These are phyloP conservation scores for Noturus placidus DNA, from an alignment of 2,113 vertebrate genomes.

Conservation along the genomic window DNA sequence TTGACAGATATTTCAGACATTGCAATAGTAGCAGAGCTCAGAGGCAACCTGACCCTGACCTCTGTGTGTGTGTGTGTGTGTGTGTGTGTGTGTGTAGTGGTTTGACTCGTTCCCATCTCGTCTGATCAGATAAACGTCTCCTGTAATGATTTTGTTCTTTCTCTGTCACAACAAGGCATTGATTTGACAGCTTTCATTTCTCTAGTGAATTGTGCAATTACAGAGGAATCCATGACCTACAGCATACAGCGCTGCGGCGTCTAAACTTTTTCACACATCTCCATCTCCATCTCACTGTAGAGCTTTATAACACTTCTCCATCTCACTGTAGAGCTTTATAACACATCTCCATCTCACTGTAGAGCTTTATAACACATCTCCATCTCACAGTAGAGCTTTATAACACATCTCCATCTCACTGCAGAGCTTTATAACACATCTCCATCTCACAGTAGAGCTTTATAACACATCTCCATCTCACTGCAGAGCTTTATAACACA, in stretches of 20 bases:
- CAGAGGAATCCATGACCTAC: constrained; percentile 25
- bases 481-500: not conserved
- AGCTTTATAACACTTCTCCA: not conserved
- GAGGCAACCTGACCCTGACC: constrained; percentile 9
- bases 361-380: not conserved
- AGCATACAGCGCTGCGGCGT: not conserved
- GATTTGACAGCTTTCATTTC: constrained; percentile 51
- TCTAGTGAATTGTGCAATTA: constrained; percentile 31
- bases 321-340: not conserved
- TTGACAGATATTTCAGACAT: constrained; percentile 1
- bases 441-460: not conserved
- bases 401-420: not conserved
- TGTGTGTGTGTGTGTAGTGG: not conserved
- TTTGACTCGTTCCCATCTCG: constrained; percentile 2
- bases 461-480: not conserved
- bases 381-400: not conserved
- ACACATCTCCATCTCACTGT: not conserved
- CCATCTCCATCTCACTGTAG: not conserved
- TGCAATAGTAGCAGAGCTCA: not conserved
- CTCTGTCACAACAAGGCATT: constrained; percentile 40
- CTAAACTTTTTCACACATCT: not conserved
- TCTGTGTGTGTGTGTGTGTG: constrained; percentile 33
- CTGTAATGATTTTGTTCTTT: constrained; percentile 48
- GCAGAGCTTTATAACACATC: no score
- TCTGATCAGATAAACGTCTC: constrained; percentile 26